phyloP scores from a whole-genome alignment of 2,888 invertebrate species.

The Malacosoma neustria region DNA sequence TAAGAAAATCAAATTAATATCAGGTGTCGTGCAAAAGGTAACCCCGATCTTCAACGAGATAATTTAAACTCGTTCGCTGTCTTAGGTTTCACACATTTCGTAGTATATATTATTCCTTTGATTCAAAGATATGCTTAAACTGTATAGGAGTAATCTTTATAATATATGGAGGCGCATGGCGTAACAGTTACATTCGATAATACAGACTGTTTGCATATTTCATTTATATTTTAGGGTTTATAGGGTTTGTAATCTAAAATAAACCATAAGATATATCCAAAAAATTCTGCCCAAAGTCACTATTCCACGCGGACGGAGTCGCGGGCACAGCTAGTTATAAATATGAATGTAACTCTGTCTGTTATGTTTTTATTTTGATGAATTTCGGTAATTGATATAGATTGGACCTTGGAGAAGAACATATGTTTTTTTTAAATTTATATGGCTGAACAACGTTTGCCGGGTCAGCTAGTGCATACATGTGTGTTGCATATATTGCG shows the following conservation, averaged over 20 bases:
- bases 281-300: no score
- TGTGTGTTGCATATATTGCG: no score
- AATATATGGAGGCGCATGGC: constrained; percentile 4
- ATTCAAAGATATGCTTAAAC: constrained; percentile 11
- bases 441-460: no score
- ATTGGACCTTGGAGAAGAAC: no score
- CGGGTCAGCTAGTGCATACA: neutral
- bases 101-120: neutral
- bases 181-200: constrained; percentile 9
- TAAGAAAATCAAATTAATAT: constrained; percentile 8
- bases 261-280: neutral
- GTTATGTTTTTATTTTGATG: no score
- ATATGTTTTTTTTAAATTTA: no score
- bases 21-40: constrained; percentile 2
- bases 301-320: no score
- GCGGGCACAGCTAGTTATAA: no score
- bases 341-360: no score
- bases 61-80: neutral
- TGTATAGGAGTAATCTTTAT: no score
- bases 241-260: neutral
- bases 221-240: neutral
- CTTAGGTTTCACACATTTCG: neutral
- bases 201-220: neutral
- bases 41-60: neutral
- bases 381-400: no score